phyloP scores from a whole-genome alignment of 2,797 vertebrate species.

The Dryobates pubescens region DNA sequence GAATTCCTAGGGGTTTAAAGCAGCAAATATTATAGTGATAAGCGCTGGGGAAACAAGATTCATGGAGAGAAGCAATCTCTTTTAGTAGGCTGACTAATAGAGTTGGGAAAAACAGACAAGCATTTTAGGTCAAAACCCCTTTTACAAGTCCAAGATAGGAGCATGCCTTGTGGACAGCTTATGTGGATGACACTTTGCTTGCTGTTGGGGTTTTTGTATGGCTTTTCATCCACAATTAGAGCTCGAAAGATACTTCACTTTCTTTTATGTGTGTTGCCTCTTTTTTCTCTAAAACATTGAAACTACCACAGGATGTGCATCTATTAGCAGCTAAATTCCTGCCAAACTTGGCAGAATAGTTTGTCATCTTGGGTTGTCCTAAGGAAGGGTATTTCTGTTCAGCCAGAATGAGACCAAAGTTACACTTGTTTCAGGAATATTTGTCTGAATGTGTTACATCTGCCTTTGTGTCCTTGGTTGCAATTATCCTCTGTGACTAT shows the following conservation, averaged over 20 bases:
- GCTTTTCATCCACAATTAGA: not conserved
- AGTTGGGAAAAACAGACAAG: not conserved
- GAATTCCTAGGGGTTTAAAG: not conserved
- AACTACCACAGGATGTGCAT: not conserved
- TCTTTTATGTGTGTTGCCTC: not conserved
- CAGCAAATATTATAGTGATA: not conserved
- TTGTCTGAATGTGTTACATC: not conserved
- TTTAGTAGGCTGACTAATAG: not conserved
- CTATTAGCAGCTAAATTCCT: not conserved
- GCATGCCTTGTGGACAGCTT: not conserved
- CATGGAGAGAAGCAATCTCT: not conserved
- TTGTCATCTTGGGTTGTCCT: not conserved
- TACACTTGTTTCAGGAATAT: not conserved
- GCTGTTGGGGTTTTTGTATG: not conserved
- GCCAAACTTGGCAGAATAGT: not conserved
- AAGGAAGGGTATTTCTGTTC: not conserved
- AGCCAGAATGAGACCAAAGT: not conserved
- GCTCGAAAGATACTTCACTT: not conserved
- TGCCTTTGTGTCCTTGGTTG: not conserved
- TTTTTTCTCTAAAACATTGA: not conserved
- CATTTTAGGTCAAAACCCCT: not conserved
- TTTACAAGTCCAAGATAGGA: not conserved
- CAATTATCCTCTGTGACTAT: not conserved
- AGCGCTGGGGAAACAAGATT: not conserved
- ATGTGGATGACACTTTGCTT: not conserved